phyloP scores from a whole-genome alignment of 2,797 vertebrate genomes.

The Peromyscus aztecus region DNA sequence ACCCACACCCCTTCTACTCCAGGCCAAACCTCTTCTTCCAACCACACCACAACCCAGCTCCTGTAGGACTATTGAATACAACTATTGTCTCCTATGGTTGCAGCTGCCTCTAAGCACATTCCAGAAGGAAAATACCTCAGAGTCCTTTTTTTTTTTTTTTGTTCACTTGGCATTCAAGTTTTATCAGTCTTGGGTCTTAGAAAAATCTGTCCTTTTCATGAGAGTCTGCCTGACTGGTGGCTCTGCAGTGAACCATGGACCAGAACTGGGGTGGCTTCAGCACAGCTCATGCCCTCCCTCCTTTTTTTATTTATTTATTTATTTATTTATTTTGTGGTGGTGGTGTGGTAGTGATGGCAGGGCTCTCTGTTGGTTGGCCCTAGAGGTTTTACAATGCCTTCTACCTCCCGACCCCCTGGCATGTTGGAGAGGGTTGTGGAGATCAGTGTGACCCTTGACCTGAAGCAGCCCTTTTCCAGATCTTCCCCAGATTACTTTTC shows the following conservation, averaged over 20 bases:
- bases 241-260: not conserved
- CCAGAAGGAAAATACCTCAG: slow-evolving; percentile 52
- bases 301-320: too few relatives aligned
- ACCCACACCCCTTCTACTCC: not conserved
- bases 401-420: not conserved
- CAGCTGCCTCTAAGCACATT: slow-evolving; percentile 73
- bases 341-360: not conserved
- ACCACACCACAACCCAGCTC: not conserved
- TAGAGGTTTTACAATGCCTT: not conserved
- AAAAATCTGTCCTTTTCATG: not conserved
- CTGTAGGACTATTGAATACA: slow-evolving; percentile 70
- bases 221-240: not conserved
- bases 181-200: slow-evolving; percentile 8
- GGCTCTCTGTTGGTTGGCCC: not conserved
- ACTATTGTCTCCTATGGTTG: slow-evolving; percentile 75
- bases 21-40: not conserved
- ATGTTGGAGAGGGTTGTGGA: not conserved
- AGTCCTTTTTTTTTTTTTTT: slow-evolving; percentile 23
- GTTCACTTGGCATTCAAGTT: not conserved
- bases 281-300: not conserved
- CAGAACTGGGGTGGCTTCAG: not conserved
- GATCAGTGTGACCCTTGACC: not conserved
- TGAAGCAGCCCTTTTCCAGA: not conserved
- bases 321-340: too few relatives aligned
- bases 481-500: slow-evolving; percentile 30